phyloP scores from a whole-genome alignment of 2,797 vertebrate species.

The Eospalax fontanierii region DNA sequence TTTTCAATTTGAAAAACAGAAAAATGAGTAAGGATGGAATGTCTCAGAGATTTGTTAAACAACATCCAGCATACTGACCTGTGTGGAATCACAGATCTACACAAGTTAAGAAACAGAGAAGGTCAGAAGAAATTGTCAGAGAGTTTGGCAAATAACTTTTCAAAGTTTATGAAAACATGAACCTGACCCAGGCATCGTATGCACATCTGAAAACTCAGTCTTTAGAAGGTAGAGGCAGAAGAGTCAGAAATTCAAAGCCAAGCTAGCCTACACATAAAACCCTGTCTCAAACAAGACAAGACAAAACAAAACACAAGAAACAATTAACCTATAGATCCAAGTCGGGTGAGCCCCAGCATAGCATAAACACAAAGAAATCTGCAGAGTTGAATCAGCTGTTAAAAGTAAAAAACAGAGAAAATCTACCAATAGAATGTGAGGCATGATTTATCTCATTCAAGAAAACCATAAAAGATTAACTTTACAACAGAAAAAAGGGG shows the following conservation, averaged over 20 bases:
- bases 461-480: neutral
- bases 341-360: neutral
- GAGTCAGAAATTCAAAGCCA: neutral
- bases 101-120: neutral
- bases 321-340: neutral
- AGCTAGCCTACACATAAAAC: neutral
- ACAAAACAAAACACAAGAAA: neutral
- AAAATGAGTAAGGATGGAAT: neutral
- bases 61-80: neutral
- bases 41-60: neutral
- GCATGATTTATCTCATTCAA: neutral
- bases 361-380: conserved; percentile 8
- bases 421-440: neutral
- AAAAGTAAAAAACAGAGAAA: conserved; percentile 59
- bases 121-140: neutral
- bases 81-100: neutral
- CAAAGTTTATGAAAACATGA: conserved; percentile 23
- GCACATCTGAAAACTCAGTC: neutral
- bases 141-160: neutral
- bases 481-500: neutral
- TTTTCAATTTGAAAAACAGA: neutral
- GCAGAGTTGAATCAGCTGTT: neutral
- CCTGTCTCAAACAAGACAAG: neutral
- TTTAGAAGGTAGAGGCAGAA: neutral
- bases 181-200: neutral